A percentile compares a stretch with the other conserved stretches of the same genome.
Evolutionary conservation across 2,113 vertebrate genomes (phyloP).

Genomic region (Pterocles gutturalis): DNA sequence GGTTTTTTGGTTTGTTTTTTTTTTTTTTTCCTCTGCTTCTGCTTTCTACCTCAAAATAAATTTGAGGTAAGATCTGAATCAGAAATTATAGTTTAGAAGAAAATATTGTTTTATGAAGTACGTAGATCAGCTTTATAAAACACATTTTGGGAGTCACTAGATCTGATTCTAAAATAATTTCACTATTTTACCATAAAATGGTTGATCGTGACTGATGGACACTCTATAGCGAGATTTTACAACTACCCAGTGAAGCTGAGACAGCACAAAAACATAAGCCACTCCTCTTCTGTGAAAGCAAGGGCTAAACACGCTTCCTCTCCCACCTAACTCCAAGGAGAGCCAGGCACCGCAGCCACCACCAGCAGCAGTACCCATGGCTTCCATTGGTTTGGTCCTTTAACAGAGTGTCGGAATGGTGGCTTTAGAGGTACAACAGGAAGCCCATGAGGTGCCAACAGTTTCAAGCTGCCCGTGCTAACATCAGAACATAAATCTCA

Average conservation of each 20-base stretch:
- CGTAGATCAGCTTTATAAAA: neutral
- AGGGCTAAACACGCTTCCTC: neutral
- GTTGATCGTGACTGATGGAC: fast-evolving
- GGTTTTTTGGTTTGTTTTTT: too few relatives aligned
- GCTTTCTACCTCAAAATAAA: neutral
- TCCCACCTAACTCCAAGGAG: neutral
- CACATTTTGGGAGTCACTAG: neutral
- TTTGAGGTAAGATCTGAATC: neutral
- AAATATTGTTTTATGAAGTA: neutral
- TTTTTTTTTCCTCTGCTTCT: neutral
- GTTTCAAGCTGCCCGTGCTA: neutral
- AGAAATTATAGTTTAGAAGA: neutral
- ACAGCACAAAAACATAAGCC: neutral
- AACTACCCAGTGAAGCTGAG: neutral
- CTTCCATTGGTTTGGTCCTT: neutral
- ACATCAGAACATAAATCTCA: neutral
- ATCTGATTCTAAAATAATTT: neutral
- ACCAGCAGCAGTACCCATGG: fast-evolving
- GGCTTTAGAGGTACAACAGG: neutral
- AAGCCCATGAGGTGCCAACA: neutral
- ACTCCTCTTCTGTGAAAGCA: neutral
- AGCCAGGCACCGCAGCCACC: neutral
- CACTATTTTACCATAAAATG: neutral
- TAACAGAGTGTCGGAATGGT: neutral
- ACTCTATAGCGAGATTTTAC: neutral